A percentile compares a stretch with the other conserved stretches of the same genome.
These are phyloP conservation scores for Epicampocera succincta DNA, from an alignment of 2,888 invertebrate species.

Conservation along the genomic window DNA sequence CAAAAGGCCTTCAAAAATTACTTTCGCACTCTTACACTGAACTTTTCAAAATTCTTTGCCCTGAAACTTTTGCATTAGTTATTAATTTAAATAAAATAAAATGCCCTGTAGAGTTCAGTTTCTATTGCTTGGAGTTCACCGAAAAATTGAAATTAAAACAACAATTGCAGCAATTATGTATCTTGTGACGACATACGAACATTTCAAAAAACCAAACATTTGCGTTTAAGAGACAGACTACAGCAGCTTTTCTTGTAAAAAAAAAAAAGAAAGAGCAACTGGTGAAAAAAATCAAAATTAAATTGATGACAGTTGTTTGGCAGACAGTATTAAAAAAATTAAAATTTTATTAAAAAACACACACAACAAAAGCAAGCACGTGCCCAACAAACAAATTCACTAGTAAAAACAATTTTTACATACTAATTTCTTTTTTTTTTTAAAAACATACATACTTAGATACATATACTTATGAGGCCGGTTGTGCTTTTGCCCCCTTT, in stretches of 20 bases:
- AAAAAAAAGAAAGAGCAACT: neutral
- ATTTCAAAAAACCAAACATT: neutral
- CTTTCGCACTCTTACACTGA: too few species aligned
- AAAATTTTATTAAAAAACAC: conserved; percentile 16
- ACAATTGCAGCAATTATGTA: conserved; percentile 17
- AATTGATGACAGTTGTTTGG: conserved; percentile 55
- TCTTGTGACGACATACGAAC: conserved; percentile 6
- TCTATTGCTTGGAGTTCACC: neutral
- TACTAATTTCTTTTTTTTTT: conserved; percentile 17
- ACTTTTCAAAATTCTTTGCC: too few species aligned
- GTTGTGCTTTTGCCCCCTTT: conserved; percentile 5
- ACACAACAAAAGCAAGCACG: conserved; percentile 41
- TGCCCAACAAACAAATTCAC: conserved; percentile 53
- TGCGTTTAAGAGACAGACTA: conserved; percentile 1
- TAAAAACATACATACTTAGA: too few species aligned
- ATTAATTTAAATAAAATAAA: too few species aligned
- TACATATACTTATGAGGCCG: conserved; percentile 3
- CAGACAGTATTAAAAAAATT: conserved; percentile 50
- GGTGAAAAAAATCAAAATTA: conserved; percentile 11
- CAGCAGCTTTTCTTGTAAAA: neutral
- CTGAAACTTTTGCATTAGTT: too few species aligned
- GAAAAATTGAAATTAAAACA: neutral
- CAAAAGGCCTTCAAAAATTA: too few species aligned
- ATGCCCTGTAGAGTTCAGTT: too few species aligned
- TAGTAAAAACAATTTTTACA: conserved; percentile 25